These are phyloP conservation scores for Euzetes globulus DNA, from an alignment of 2,888 invertebrate species.

Conservation along the genomic window DNA sequence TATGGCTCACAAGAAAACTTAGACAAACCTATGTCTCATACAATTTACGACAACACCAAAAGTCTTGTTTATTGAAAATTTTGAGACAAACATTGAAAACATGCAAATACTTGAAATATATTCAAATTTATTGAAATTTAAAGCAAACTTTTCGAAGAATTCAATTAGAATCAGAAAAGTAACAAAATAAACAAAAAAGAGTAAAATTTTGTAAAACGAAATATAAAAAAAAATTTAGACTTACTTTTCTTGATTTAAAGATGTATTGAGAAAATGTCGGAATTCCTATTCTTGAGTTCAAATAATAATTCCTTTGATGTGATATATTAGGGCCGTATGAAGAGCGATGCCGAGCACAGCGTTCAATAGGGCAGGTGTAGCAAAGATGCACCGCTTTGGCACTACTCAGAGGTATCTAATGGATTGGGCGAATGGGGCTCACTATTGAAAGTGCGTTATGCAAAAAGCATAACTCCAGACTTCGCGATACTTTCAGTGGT, in stretches of 20 bases:
- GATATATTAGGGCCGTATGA: not conserved
- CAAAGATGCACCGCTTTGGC: slow-evolving; percentile 14
- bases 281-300: not conserved
- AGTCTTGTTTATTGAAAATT: slow-evolving; percentile 1
- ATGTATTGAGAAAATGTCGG: not conserved
- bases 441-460: slow-evolving; percentile 17
- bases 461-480: slow-evolving; percentile 2
- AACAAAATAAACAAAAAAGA: not conserved
- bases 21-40: slow-evolving; percentile 4
- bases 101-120: not conserved
- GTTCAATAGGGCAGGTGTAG: slow-evolving; percentile 30
- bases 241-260: not conserved
- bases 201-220: not conserved
- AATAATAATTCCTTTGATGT: not conserved
- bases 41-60: not conserved
- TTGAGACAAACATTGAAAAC: not conserved
- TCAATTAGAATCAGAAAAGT: not conserved
- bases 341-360: not conserved
- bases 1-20: not conserved
- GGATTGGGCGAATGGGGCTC: slow-evolving; percentile 15
- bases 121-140: not conserved
- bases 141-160: not conserved
- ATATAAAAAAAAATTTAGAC: not conserved
- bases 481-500: not conserved
- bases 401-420: slow-evolving; percentile 18